These are phyloP conservation scores for Platyscapa corneri DNA, from an alignment of 1,140 invertebrate species.

Conservation along the genomic window DNA sequence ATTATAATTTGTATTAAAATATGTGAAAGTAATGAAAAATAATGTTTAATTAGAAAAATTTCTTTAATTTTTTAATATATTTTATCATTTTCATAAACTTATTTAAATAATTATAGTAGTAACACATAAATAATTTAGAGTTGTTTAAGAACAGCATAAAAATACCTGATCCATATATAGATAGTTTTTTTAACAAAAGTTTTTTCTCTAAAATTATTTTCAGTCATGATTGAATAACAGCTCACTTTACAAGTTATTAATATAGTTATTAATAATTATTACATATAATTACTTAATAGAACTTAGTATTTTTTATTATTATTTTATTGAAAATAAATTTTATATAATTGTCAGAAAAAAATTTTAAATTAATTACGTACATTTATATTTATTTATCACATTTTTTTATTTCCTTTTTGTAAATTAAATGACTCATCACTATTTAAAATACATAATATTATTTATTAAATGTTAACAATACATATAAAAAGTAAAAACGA, in stretches of 20 bases:
- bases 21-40: too few species aligned
- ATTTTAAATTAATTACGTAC: slow-evolving; percentile 14
- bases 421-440: slow-evolving; percentile 36
- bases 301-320: background rate
- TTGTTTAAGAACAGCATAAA: too few species aligned
- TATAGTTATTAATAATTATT: slow-evolving; percentile 7
- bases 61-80: too few species aligned
- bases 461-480: slow-evolving; percentile 31
- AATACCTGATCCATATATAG: too few species aligned
- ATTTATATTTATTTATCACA: slow-evolving; percentile 49
- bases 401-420: slow-evolving; percentile 41
- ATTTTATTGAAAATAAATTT: background rate
- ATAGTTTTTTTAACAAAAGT: too few species aligned
- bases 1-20: too few species aligned
- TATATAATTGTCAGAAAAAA: slow-evolving; percentile 4
- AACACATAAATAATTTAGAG: too few species aligned
- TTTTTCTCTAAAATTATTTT: background rate
- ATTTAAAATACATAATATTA: slow-evolving; percentile 13
- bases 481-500: slow-evolving; percentile 45
- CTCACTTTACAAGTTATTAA: slow-evolving; percentile 21
- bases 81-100: too few species aligned
- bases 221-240: slow-evolving; percentile 12
- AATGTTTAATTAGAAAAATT: too few species aligned
- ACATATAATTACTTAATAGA: background rate
- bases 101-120: too few species aligned